These are phyloP conservation scores for Piscicola geometra DNA, from an alignment of 2,888 invertebrate species.

Conservation along the genomic window DNA sequence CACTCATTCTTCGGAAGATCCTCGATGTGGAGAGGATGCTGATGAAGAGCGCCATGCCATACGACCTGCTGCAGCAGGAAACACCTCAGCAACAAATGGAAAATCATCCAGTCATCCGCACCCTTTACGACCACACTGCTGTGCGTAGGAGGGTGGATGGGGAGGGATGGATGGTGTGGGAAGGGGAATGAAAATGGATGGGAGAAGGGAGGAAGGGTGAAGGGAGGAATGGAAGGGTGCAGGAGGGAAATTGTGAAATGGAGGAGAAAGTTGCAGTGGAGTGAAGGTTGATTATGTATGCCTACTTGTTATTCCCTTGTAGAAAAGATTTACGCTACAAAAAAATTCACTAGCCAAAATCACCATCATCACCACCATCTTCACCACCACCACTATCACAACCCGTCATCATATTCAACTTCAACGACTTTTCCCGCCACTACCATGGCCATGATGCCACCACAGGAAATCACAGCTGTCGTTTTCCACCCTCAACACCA, in stretches of 20 bases:
- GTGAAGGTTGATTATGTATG: no score
- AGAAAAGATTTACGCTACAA: no score
- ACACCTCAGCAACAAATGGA: conserved; percentile 64
- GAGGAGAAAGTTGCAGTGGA: no score
- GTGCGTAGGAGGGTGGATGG: conserved; percentile 47
- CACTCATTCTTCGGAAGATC: conserved; percentile 63
- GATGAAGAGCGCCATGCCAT: conserved; percentile 80
- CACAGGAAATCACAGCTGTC: conserved; percentile 81
- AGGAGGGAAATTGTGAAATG: no score
- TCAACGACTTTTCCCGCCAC: not conserved
- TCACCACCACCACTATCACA: not conserved
- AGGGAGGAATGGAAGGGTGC: no score
- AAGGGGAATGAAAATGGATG: no score
- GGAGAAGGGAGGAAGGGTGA: not conserved
- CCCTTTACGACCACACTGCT: conserved; percentile 91
- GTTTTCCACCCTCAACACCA: conserved; percentile 85
- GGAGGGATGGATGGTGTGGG: no score
- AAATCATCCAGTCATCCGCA: conserved; percentile 95
- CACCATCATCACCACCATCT: not conserved
- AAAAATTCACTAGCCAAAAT: no score
- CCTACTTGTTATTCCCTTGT: no score
- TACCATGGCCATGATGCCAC: no score
- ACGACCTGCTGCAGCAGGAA: conserved; percentile 55
- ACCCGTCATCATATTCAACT: not conserved
- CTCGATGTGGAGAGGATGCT: conserved; percentile 98